Conservation (phyloP, 2,113 vertebrate species). For the Formicarius rufipectus region DNA sequence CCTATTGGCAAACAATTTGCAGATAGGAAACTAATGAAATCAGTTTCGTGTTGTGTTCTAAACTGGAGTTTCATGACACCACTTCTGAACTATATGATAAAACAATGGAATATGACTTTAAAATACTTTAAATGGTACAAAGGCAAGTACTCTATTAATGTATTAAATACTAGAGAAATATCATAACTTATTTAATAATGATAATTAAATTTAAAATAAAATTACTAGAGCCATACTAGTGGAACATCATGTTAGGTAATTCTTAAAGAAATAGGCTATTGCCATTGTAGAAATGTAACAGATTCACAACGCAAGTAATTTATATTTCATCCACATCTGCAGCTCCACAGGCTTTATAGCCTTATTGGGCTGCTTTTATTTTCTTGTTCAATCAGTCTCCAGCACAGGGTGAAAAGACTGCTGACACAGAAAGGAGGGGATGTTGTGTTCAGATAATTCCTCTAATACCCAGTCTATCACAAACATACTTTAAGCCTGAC, state of each 20-base stretch:
- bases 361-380: neutral
- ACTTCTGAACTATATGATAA: neutral
- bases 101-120: neutral
- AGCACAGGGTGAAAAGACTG: conserved; percentile 38
- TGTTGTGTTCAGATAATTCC: neutral
- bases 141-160: neutral
- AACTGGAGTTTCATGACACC: neutral
- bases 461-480: neutral
- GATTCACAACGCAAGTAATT: conserved; percentile 3
- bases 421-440: conserved; percentile 19
- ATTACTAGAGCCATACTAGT: neutral
- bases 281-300: neutral
- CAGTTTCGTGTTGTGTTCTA: neutral
- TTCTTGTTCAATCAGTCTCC: conserved; percentile 52
- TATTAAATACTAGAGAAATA: conserved; percentile 16
- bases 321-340: neutral
- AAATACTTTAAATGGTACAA: conserved; percentile 13
- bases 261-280: conserved; percentile 32
- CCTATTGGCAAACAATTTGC: neutral
- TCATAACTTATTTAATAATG: neutral
- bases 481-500: neutral
- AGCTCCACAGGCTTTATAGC: conserved; percentile 8
- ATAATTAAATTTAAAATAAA: neutral
- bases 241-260: neutral
- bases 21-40: neutral